Evolutionary conservation across 1,140 invertebrate genomes (phyloP), one percentile per base, ranked within the genome.

Genomic region (Matsumurasca onukii): DNA sequence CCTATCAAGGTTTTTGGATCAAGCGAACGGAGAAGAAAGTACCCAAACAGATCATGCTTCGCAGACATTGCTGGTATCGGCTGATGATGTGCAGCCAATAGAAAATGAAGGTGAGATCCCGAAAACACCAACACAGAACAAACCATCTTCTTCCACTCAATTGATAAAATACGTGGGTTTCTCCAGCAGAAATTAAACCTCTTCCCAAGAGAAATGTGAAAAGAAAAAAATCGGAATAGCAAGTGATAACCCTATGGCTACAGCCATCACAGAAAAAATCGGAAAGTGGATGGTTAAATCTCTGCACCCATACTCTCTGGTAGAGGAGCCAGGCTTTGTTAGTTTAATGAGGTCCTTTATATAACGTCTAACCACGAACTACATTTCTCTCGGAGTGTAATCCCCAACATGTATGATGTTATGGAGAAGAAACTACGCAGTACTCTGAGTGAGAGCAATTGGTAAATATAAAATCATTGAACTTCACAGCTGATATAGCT

Each of bases 181-280:
- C 49, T 52, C 49, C 49, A 52, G 49, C 49, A 52, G 49, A 52
- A 12, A 52, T 52, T 52, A 52, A 52, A 22, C 49, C 49, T 12
- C 49, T 52, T 5, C 49, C 49, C 20, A 20, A 52, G 49, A 52
- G 49, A 20, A 12, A 12, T 52, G 22, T 52, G 22, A 52, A 22
- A 12, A 52, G 22, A 52, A 52, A 22, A 52, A 22, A 52, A 24
- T n/a, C n/a, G n/a, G n/a, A n/a, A n/a, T n/a, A n/a, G n/a, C n/a
- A n/a, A n/a, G n/a, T n/a, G n/a, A n/a, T n/a, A n/a, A n/a, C n/a
- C n/a, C n/a, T n/a, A n/a, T n/a, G n/a, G n/a, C n/a, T n/a, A n/a
- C n/a, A n/a, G n/a, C n/a, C n/a, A n/a, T n/a, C n/a, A n/a, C n/a
- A n/a, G n/a, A n/a, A n/a, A 17, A 9, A 45, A 45, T 45, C 34